These are phyloP conservation scores for Yponomeuta plumbellus DNA, from an alignment of 2,888 invertebrate genomes.

Conservation along the genomic window DNA sequence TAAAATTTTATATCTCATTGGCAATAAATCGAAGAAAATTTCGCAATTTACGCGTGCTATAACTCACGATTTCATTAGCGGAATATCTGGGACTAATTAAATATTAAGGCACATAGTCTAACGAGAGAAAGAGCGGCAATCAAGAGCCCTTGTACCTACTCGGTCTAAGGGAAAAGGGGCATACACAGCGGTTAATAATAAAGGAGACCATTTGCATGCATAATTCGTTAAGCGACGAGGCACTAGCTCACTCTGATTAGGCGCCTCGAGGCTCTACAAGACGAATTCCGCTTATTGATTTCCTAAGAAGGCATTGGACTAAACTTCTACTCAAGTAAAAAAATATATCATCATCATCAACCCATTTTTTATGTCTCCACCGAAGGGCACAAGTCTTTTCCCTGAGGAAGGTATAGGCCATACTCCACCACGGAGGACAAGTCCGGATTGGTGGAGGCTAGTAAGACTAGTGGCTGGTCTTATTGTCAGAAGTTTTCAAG, in stretches of 20 bases:
- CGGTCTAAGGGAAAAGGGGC: neutral
- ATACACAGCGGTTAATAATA: conserved; percentile 33
- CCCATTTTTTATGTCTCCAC: no score
- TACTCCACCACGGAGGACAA: no score
- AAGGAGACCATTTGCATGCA: conserved; percentile 41
- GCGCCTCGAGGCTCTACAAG: conserved; percentile 14
- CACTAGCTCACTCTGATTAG: conserved; percentile 28
- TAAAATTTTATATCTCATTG: conserved; percentile 6
- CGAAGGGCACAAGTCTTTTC: no score
- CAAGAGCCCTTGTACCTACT: neutral
- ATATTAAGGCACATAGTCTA: conserved; percentile 22
- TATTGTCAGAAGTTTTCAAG: no score
- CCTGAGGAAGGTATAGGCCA: no score
- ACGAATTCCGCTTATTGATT: neutral
- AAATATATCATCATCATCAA: no score
- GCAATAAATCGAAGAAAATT: neutral
- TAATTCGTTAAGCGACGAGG: conserved; percentile 31
- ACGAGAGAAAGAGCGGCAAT: conserved; percentile 21
- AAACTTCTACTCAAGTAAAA: neutral
- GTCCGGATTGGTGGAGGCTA: no score
- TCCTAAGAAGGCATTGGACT: neutral
- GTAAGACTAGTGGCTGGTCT: no score
- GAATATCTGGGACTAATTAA: conserved; percentile 21
- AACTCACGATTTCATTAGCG: conserved; percentile 19
- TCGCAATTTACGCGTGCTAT: conserved; percentile 20